A percentile compares a stretch with the other conserved stretches of the same genome.
Evolutionary conservation across 2,888 invertebrate species (phyloP).

Genomic region (Pollenia griseotomentosa): DNA sequence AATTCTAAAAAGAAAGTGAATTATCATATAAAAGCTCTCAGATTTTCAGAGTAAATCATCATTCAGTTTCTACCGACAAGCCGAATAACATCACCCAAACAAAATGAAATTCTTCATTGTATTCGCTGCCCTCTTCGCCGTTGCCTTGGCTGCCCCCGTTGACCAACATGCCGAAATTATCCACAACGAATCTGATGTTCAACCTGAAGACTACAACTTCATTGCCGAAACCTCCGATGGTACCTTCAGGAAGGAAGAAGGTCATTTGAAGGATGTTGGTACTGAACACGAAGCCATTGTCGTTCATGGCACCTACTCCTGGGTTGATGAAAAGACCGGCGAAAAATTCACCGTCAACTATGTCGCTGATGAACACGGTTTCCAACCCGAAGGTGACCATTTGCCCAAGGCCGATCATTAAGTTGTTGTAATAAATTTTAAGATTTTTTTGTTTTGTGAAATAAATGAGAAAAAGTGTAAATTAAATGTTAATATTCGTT

Average conservation of each 20-base stretch:
- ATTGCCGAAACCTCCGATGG: slow-evolving; percentile 77
- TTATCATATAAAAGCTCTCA: background rate
- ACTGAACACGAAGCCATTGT: slow-evolving; percentile 74
- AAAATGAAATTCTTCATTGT: slow-evolving; percentile 81
- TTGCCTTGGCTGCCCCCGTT: slow-evolving; percentile 78
- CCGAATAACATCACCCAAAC: slow-evolving; percentile 18
- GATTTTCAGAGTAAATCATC: background rate
- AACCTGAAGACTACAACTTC: slow-evolving; percentile 86
- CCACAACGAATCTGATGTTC: slow-evolving; percentile 85
- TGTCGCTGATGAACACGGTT: slow-evolving; percentile 75
- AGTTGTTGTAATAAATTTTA: slow-evolving; percentile 69
- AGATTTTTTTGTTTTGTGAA: too few species aligned
- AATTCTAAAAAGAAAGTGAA: background rate
- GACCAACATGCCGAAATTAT: slow-evolving; percentile 84
- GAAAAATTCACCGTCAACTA: slow-evolving; percentile 75
- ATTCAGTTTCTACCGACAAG: slow-evolving; percentile 14
- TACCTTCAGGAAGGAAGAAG: slow-evolving; percentile 73
- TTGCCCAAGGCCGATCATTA: slow-evolving; percentile 56
- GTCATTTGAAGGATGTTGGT: slow-evolving; percentile 79
- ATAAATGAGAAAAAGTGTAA: too few species aligned
- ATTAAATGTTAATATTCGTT: too few species aligned
- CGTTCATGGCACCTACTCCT: slow-evolving; percentile 77
- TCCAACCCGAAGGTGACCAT: slow-evolving; percentile 74
- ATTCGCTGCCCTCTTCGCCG: slow-evolving; percentile 81
- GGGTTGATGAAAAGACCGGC: slow-evolving; percentile 74